Percentiles rank a stretch among this genome's conserved stretches.
Conservation (phyloP, 2,888 invertebrate genomes). For the Xanthostigma xanthostigma region DNA sequence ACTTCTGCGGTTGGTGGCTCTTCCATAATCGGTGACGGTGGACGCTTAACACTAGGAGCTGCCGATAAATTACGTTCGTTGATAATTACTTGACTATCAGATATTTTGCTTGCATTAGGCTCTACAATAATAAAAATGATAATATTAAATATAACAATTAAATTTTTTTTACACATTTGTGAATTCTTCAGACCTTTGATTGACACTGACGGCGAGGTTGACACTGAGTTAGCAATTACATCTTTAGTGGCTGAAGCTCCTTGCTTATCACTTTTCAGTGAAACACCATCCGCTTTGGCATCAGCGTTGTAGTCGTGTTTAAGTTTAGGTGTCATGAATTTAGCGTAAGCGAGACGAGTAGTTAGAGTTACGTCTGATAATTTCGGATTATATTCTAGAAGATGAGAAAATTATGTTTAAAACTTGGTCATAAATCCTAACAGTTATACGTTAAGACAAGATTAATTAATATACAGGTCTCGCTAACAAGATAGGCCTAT, state of each 20-base stretch:
- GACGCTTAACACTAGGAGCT: no score
- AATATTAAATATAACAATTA: no score
- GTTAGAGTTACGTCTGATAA: constrained; percentile 58
- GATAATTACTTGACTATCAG: no score
- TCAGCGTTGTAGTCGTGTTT: constrained; percentile 35
- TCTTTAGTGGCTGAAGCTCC: constrained; percentile 1
- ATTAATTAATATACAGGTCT: no score
- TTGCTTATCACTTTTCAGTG: constrained; percentile 6
- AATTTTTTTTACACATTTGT: background rate
- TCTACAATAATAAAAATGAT: no score
- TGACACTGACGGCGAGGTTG: constrained; percentile 10
- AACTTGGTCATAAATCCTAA: constrained; percentile 5
- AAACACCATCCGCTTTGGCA: constrained; percentile 15
- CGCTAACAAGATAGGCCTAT: no score
- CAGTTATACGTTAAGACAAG: no score
- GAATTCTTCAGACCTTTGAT: constrained; percentile 13
- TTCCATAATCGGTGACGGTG: no score
- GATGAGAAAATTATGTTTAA: constrained; percentile 5
- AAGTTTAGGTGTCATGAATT: constrained; percentile 67
- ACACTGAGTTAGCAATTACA: background rate
- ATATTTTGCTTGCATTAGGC: no score
- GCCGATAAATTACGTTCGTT: no score
- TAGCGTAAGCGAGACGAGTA: constrained; percentile 72
- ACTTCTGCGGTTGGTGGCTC: constrained; percentile 9
- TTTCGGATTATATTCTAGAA: constrained; percentile 66